Conservation (phyloP, 2,113 vertebrate species). For the Alethe castanea region DNA sequence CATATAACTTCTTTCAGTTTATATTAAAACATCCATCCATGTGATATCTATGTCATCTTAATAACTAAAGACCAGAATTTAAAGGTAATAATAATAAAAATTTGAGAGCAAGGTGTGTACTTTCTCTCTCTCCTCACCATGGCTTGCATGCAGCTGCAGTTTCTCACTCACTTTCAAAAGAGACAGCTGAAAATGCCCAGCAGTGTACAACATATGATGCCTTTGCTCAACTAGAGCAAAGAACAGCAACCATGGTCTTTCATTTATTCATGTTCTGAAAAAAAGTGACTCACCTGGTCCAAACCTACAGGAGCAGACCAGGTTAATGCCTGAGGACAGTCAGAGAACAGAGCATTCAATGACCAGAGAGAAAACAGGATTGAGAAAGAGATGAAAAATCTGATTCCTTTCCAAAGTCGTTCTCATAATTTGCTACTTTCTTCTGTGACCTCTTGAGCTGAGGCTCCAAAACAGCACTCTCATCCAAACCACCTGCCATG, state of each 20-base stretch:
- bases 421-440: background rate
- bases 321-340: background rate
- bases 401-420: background rate
- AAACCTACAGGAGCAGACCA: background rate
- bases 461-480: background rate
- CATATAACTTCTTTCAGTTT: background rate
- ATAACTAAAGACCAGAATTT: background rate
- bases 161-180: background rate
- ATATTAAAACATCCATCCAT: background rate
- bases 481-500: background rate
- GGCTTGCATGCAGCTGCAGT: background rate
- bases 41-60: background rate
- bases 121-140: background rate
- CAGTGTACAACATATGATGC: rapidly evolving
- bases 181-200: background rate
- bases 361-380: background rate
- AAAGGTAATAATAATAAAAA: background rate
- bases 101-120: background rate
- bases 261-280: background rate
- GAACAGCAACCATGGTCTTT: background rate
- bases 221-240: background rate
- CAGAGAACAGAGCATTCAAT: background rate
- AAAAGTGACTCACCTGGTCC: background rate
- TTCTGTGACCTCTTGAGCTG: background rate
- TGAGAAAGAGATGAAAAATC: background rate